Conservation (phyloP, 2,113 vertebrate species). For the Felis catus region DNA sequence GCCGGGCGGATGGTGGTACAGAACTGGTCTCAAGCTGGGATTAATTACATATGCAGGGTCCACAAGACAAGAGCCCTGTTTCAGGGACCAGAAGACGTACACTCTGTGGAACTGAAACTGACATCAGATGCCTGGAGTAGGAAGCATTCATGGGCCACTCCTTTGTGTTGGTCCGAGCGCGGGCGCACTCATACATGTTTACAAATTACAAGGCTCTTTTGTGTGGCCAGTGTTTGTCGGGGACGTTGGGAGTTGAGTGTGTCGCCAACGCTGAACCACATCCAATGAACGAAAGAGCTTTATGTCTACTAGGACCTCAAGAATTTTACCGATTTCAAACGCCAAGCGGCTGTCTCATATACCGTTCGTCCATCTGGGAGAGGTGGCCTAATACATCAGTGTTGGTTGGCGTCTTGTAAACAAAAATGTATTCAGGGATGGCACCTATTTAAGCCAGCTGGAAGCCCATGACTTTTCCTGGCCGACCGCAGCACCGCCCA, state of each 20-base stretch:
- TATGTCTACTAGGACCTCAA: not conserved
- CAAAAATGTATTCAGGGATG: not conserved
- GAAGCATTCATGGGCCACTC: not conserved
- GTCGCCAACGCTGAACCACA: not conserved
- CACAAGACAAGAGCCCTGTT: not conserved
- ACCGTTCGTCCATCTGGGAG: not conserved
- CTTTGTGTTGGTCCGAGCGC: not conserved
- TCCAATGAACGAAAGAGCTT: not conserved
- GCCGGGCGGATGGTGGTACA: not conserved
- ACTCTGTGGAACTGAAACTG: not conserved
- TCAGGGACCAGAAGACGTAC: not conserved
- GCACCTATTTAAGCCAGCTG: not conserved
- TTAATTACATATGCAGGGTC: constrained; percentile 24
- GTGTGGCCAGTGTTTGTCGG: not conserved
- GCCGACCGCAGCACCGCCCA: not conserved
- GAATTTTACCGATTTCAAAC: not conserved
- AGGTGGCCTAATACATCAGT: not conserved
- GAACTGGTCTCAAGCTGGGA: constrained; percentile 29
- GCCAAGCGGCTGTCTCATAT: not conserved
- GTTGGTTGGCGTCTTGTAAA: not conserved
- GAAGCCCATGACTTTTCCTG: not conserved
- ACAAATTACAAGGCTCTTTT: not conserved
- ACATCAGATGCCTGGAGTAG: not conserved
- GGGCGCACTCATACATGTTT: not conserved
- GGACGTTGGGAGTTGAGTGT: not conserved